Percentiles rank a stretch among this genome's conserved stretches.
These are phyloP conservation scores for Lethocerus indicus DNA, from an alignment of 1,140 invertebrate species.

Conservation along the genomic window DNA sequence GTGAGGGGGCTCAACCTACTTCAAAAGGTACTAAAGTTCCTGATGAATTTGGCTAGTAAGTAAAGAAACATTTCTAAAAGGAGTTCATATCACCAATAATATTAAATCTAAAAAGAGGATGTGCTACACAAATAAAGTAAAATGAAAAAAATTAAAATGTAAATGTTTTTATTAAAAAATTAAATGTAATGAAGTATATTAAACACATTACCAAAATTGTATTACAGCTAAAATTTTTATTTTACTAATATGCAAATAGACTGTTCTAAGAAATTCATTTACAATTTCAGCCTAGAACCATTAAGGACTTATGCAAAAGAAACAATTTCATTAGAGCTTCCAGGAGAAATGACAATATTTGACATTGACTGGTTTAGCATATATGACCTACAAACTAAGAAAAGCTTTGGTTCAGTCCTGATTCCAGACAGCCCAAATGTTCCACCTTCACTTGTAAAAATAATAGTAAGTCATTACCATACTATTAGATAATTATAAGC, in stretches of 20 bases:
- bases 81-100: no score
- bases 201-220: no score
- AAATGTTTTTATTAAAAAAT: no score
- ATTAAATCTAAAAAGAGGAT: no score
- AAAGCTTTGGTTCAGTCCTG: conserved; percentile 58
- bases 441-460: conserved; percentile 56
- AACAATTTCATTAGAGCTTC: conserved; percentile 57
- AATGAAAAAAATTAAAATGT: no score
- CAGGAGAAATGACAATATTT: conserved; percentile 67
- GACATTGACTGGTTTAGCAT: conserved; percentile 73
- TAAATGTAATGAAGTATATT: no score
- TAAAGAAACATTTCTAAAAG: conserved; percentile 21
- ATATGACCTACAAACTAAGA: conserved; percentile 51
- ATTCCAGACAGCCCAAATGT: conserved; percentile 70
- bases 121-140: no score
- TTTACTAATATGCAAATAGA: no score
- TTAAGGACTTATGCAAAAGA: conserved; percentile 51
- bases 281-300: conserved; percentile 45
- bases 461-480: conserved; percentile 20
- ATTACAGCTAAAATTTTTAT: no score
- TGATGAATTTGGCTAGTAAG: conserved; percentile 86
- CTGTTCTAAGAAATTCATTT: no score
- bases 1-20: conserved; percentile 69
- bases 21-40: conserved; percentile 64
- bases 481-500: neutral